Evolutionary conservation across 2,113 vertebrate genomes (phyloP), one percentile per base, ranked within the genome.

Genomic region (Entosphenus tridentatus): DNA sequence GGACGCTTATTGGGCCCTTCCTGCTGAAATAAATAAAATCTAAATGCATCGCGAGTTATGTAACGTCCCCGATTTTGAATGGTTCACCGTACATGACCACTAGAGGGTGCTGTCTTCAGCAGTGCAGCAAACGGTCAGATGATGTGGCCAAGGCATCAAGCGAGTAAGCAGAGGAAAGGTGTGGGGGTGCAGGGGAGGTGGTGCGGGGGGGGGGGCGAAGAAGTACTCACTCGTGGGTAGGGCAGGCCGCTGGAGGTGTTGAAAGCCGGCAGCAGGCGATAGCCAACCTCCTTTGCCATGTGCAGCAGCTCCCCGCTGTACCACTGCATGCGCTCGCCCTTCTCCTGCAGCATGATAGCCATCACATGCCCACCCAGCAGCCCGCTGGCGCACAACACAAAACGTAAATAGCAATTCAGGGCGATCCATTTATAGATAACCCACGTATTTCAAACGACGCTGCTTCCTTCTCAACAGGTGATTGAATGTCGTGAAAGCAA

Each of bases 201-300:
- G 39, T 7, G 39, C 39, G 39, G 39, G 6, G 21, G 18, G 18
- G 21, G 39, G 39, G 39, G 39, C 39, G 39, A 39, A 39, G 39
- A 39, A 39, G 11, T 55, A 55, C 58, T 69, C 67, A 73, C 72
- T 57, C 72, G 58, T 17, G 72, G 72, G 54, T 72, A 73, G 3
- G 72, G 72, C 56, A 73, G 70, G 10, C 72, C 70, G 16, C 72
- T 72, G 18, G 72, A 71, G 21, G 72, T 73, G 72, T 73, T 73
- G 70, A 73, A 73, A 12, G 72, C 72, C 2, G 72, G 72, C 72
- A 73, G 57, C 10, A 73, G 68, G 21, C 72, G 70, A 57, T 73
- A 68, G 9, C 72, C 72, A 55, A 71, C 12, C 5, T 73, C 72
- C 70, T 21, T 14, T 10, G 72, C 72, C 72, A 73, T 69, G 55